A percentile compares a stretch with the other conserved stretches of the same genome.
phyloP scores from a whole-genome alignment of 2,797 vertebrate genomes.

The Thaleichthys pacificus region DNA sequence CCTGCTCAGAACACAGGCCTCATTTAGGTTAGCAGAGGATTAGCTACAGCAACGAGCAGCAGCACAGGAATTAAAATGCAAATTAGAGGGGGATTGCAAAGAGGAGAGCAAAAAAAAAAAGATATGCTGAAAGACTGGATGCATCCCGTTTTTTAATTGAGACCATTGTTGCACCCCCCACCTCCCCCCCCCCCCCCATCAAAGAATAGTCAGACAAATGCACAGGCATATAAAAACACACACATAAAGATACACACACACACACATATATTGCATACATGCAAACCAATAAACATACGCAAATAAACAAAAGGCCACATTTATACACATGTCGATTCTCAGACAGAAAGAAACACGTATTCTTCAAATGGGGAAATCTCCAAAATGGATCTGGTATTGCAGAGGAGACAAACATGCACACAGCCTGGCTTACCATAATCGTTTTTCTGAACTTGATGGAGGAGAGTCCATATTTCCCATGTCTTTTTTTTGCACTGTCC shows the following conservation, averaged over 20 bases:
- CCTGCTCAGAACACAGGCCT: conserved; percentile 70
- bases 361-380: neutral
- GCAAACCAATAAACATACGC: conserved; percentile 41
- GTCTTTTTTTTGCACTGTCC: conserved; percentile 6
- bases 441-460: conserved; percentile 7
- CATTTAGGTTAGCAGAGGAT: conserved; percentile 75
- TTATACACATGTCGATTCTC: neutral
- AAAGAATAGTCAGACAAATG: neutral
- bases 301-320: neutral
- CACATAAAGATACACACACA: conserved; percentile 35
- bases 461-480: conserved; percentile 4
- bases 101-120: conserved; percentile 57
- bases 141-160: conserved; percentile 13
- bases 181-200: neutral
- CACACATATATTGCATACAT: conserved; percentile 39
- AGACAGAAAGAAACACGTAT: neutral
- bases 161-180: conserved; percentile 1
- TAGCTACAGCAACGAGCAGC: conserved; percentile 66
- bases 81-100: conserved; percentile 72
- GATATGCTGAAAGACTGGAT: conserved; percentile 30
- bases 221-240: conserved; percentile 9
- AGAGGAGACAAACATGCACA: neutral
- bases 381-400: neutral
- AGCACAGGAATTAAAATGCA: conserved; percentile 75
- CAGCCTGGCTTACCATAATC: neutral